A percentile compares a stretch with the other conserved stretches of the same genome.
phyloP scores from a whole-genome alignment of 2,888 invertebrate genomes.

The Punctoribates punctum region DNA sequence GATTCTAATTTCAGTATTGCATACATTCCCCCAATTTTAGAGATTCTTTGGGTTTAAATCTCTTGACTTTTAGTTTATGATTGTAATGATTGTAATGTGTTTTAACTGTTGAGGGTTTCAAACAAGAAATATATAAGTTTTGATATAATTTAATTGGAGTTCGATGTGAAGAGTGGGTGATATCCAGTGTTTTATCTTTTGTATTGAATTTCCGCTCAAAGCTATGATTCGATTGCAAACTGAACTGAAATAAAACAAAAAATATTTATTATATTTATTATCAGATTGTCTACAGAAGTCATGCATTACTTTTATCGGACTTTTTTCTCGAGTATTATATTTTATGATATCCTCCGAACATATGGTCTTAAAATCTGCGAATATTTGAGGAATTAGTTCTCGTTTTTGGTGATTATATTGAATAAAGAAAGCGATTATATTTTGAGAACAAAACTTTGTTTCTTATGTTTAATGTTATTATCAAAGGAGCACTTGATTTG shows the following conservation, averaged over 20 bases:
- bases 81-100: no score
- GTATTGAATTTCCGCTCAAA: not conserved
- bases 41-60: no score
- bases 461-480: not conserved
- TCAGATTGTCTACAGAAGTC: not conserved
- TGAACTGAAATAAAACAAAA: slow-evolving; percentile 1
- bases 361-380: slow-evolving; percentile 7
- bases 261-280: not conserved
- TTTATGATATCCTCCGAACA: not conserved
- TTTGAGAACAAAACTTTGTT: not conserved
- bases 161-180: no score
- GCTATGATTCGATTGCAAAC: not conserved
- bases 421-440: slow-evolving; percentile 28
- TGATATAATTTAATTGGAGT: no score
- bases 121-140: no score
- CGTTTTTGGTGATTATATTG: slow-evolving; percentile 21
- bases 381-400: not conserved
- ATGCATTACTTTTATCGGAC: slow-evolving; percentile 18
- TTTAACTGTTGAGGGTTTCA: no score
- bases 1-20: no score
- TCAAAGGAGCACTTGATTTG: not conserved
- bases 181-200: no score
- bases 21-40: no score
- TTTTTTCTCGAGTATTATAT: not conserved
- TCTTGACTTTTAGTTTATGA: no score